Evolutionary conservation across 2,888 invertebrate genomes (phyloP).

Genomic region (Agonopterix arenella): DNA sequence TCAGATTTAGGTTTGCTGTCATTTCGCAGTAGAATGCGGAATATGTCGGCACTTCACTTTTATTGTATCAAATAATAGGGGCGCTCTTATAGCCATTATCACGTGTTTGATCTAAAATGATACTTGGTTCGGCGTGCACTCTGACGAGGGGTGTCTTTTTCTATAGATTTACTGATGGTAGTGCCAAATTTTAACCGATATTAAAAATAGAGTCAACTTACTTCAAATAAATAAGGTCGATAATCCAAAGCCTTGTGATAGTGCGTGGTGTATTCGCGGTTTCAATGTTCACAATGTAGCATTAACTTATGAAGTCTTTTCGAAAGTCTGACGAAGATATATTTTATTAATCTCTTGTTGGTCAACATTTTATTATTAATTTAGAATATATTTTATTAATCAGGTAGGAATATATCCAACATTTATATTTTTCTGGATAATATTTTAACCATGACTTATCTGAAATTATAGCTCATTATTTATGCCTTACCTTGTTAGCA

Average conservation of each 20-base stretch:
- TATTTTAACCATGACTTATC: too few relatives aligned
- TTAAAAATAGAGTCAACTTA: slow-evolving; percentile 5
- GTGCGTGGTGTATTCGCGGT: slow-evolving; percentile 20
- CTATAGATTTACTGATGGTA: slow-evolving; percentile 29
- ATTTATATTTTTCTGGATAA: too few relatives aligned
- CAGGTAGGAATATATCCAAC: too few relatives aligned
- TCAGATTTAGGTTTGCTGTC: slow-evolving; percentile 33
- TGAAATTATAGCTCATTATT: too few relatives aligned
- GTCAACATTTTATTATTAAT: too few relatives aligned
- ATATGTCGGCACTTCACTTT: slow-evolving; percentile 77
- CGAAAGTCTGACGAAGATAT: neutral
- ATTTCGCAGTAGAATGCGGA: slow-evolving; percentile 69
- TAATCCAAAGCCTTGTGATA: slow-evolving; percentile 25
- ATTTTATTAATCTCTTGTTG: too few relatives aligned
- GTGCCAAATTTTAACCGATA: slow-evolving; percentile 9
- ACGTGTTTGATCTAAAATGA: slow-evolving; percentile 77
- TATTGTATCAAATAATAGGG: slow-evolving; percentile 77
- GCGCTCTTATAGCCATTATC: slow-evolving; percentile 75
- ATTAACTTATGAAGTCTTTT: slow-evolving; percentile 14
- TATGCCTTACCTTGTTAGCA: too few relatives aligned
- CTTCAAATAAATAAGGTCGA: slow-evolving; percentile 27
- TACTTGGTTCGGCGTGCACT: slow-evolving; percentile 56
- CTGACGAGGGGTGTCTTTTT: slow-evolving; percentile 39
- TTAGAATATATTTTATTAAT: too few relatives aligned
- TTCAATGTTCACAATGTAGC: slow-evolving; percentile 19